A percentile compares a stretch with the other conserved stretches of the same genome.
Conservation (phyloP, 2,113 vertebrate species). For the Aviceda subcristata region DNA sequence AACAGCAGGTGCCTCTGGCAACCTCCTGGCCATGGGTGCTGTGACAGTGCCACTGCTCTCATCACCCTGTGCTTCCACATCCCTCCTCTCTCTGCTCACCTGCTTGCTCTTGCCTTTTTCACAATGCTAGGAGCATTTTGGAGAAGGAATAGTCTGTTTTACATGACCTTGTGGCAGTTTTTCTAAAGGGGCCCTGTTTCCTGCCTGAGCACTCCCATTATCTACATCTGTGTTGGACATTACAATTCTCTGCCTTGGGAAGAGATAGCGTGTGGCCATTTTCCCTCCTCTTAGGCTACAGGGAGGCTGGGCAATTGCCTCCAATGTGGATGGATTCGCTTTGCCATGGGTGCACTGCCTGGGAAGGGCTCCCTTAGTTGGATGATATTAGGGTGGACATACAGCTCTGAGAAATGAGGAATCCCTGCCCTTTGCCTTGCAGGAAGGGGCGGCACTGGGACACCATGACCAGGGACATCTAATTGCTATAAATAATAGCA, state of each 20-base stretch:
- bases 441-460: neutral
- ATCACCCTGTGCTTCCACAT: neutral
- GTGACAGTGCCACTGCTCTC: neutral
- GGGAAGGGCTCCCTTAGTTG: neutral
- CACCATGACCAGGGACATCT: neutral
- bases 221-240: neutral
- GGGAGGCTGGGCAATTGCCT: neutral
- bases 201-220: neutral
- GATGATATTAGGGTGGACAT: neutral
- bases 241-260: neutral
- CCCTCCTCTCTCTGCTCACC: neutral
- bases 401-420: neutral
- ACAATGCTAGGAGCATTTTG: neutral
- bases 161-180: neutral
- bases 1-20: neutral
- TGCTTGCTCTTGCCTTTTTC: neutral
- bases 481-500: neutral
- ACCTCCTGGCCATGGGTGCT: neutral
- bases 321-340: neutral
- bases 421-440: neutral
- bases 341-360: neutral
- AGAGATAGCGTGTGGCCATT: neutral
- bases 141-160: neutral
- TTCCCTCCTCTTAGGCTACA: neutral
- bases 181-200: neutral